Evolutionary conservation across 2,888 invertebrate species (phyloP).

Genomic region (Trichopoda pennipes): DNA sequence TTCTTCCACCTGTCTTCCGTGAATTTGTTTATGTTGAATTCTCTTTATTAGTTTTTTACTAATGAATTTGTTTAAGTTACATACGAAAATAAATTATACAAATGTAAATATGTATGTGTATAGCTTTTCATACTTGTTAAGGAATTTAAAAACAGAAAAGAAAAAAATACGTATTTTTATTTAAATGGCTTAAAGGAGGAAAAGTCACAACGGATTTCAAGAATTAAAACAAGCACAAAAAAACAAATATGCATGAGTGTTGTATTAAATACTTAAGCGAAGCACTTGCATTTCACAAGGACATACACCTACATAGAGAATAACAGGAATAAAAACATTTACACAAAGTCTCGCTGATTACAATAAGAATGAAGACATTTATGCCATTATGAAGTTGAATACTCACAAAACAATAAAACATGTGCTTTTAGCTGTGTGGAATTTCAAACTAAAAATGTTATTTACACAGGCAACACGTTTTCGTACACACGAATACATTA

Average conservation of each 20-base stretch:
- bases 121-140: background rate
- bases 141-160: background rate
- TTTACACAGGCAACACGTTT: background rate
- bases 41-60: no score
- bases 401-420: background rate
- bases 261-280: slow-evolving; percentile 53
- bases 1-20: no score
- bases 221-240: background rate
- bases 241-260: slow-evolving; percentile 36
- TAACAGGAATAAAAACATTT: background rate
- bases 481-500: background rate
- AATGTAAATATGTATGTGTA: background rate
- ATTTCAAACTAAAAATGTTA: background rate
- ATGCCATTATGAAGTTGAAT: background rate
- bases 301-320: slow-evolving; percentile 11
- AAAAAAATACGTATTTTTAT: background rate
- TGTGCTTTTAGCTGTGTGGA: background rate
- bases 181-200: background rate
- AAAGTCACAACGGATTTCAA: background rate
- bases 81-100: background rate
- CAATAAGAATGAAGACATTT: background rate
- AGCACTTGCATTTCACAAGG: slow-evolving; percentile 54
- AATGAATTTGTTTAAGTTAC: no score
- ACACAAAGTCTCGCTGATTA: background rate
- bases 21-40: no score